These are phyloP conservation scores for Dryoscopus gambensis DNA, from an alignment of 2,113 vertebrate genomes.

Conservation along the genomic window DNA sequence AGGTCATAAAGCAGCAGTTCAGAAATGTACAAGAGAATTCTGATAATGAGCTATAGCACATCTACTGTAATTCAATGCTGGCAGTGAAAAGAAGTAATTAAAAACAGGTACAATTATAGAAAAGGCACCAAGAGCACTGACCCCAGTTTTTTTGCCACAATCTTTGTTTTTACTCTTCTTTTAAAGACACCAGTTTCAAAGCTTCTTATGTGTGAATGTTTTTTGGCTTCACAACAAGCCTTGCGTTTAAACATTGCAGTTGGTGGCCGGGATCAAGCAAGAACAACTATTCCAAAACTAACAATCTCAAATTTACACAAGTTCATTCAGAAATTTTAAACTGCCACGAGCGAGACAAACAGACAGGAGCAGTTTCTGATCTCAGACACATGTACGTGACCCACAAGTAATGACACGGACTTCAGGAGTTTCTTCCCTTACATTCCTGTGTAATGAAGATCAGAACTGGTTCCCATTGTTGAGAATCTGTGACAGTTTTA, in stretches of 20 bases:
- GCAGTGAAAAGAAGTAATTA: constrained; percentile 83
- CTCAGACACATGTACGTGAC: neutral
- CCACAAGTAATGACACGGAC: neutral
- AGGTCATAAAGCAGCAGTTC: constrained; percentile 69
- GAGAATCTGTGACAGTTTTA: constrained; percentile 29
- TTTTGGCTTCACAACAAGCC: constrained; percentile 79
- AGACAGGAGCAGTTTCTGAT: constrained; percentile 16
- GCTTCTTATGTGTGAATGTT: constrained; percentile 71
- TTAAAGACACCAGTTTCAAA: constrained; percentile 80
- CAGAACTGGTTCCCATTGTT: constrained; percentile 3
- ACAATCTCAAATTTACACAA: constrained; percentile 55
- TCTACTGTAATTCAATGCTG: constrained; percentile 76
- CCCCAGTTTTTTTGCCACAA: constrained; percentile 74
- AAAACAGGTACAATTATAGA: constrained; percentile 83
- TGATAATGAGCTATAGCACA: constrained; percentile 71
- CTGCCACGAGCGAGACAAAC: constrained; percentile 48
- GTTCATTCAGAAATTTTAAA: constrained; percentile 55
- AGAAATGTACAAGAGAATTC: constrained; percentile 77
- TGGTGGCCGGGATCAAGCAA: constrained; percentile 71
- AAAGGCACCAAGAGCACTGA: constrained; percentile 85
- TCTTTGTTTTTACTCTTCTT: constrained; percentile 68
- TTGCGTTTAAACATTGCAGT: constrained; percentile 59
- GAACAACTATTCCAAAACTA: constrained; percentile 46
- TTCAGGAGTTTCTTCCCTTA: neutral
- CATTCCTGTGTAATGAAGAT: neutral